Percentiles rank a stretch among this genome's conserved stretches.
These are phyloP conservation scores for Malthinus flaveolus DNA, from an alignment of 2,888 invertebrate genomes.

Conservation along the genomic window DNA sequence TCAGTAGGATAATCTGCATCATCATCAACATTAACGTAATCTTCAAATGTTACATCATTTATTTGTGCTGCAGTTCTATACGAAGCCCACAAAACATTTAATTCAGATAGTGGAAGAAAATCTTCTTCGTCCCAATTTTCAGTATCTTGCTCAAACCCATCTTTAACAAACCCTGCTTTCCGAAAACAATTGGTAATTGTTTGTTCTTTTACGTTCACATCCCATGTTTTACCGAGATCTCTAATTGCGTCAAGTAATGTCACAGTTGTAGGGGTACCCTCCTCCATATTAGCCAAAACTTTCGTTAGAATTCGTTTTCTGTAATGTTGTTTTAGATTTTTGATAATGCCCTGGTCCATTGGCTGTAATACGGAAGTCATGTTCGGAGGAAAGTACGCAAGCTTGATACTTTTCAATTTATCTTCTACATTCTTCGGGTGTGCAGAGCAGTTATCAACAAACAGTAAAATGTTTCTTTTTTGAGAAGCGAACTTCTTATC, in stretches of 20 bases:
- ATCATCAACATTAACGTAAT: too few species aligned
- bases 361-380: conserved; percentile 20
- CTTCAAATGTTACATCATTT: too few species aligned
- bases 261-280: background rate
- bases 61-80: too few species aligned
- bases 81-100: too few species aligned
- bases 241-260: background rate
- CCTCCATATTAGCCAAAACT: background rate
- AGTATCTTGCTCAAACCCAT: background rate
- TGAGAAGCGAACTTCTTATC: background rate
- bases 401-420: conserved; percentile 11
- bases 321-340: conserved; percentile 5
- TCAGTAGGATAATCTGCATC: too few species aligned
- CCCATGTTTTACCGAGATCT: background rate
- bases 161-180: background rate
- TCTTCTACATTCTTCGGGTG: conserved; percentile 9
- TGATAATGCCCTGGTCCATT: conserved; percentile 12
- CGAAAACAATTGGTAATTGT: background rate
- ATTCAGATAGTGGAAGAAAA: background rate
- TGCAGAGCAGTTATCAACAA: conserved; percentile 10
- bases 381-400: conserved; percentile 18
- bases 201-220: background rate
- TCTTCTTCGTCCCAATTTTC: background rate
- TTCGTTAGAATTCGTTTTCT: background rate
- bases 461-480: background rate